Conservation (phyloP, 2,113 vertebrate genomes). For the Rafetus swinhoei region DNA sequence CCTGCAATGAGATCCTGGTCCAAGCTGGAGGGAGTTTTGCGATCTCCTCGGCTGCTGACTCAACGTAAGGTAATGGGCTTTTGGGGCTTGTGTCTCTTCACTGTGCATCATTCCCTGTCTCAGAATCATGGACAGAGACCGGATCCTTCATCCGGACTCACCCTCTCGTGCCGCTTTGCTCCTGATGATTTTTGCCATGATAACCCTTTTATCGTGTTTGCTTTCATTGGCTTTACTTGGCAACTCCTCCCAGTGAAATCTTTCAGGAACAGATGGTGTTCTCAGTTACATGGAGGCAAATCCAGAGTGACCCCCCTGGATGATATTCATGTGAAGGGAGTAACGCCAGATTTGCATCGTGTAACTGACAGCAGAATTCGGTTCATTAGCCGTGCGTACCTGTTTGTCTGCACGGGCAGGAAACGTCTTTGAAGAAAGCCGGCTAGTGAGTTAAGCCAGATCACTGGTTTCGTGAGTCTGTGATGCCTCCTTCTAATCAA, state of each 20-base stretch:
- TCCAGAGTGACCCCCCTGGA: neutral
- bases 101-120: neutral
- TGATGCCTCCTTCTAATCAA: neutral
- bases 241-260: neutral
- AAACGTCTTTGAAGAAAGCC: constrained; percentile 5
- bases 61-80: neutral
- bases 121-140: neutral
- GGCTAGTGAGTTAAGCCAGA: neutral
- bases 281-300: neutral
- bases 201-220: constrained; percentile 29
- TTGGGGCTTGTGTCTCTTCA: neutral
- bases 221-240: constrained; percentile 47
- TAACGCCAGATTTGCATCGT: neutral
- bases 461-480: neutral
- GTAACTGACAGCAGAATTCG: neutral
- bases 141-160: neutral
- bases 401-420: neutral
- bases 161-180: neutral
- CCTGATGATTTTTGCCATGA: neutral
- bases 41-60: neutral
- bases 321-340: neutral
- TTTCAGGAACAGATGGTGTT: neutral
- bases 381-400: neutral
- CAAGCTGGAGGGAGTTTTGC: neutral
- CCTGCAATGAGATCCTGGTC: neutral